These are phyloP conservation scores for Philaethria dido DNA, from an alignment of 2,888 invertebrate genomes.

Conservation along the genomic window DNA sequence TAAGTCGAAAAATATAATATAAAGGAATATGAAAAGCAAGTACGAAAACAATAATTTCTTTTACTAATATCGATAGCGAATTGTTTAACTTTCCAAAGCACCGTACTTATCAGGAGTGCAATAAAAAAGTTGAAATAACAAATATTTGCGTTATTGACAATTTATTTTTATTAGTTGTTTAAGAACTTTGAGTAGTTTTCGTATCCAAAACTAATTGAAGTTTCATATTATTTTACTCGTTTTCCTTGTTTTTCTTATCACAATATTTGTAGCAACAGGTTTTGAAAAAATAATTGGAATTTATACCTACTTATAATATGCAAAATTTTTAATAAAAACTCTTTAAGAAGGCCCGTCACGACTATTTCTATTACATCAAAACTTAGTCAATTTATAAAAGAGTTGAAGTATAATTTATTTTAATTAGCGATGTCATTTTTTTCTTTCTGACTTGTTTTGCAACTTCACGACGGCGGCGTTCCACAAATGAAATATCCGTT, in stretches of 20 bases:
- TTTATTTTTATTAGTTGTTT: slow-evolving; percentile 51
- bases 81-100: slow-evolving; percentile 35
- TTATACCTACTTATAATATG: neutral
- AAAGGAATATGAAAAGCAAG: neutral
- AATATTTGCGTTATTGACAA: slow-evolving; percentile 52
- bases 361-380: slow-evolving; percentile 13
- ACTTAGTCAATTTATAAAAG: slow-evolving; percentile 56
- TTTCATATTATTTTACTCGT: neutral
- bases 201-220: slow-evolving; percentile 36
- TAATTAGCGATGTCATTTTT: slow-evolving; percentile 74
- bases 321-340: slow-evolving; percentile 13
- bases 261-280: neutral
- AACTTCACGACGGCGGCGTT: slow-evolving; percentile 64
- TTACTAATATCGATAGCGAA: slow-evolving; percentile 2
- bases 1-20: neutral
- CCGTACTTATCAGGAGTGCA: slow-evolving; percentile 47
- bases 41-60: slow-evolving; percentile 10
- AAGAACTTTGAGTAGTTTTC: slow-evolving; percentile 56
- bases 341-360: neutral
- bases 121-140: slow-evolving; percentile 56
- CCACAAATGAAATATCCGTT: slow-evolving; percentile 76
- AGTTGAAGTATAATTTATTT: slow-evolving; percentile 74
- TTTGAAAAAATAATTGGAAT: neutral
- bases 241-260: neutral
- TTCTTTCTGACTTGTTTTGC: slow-evolving; percentile 69